These are phyloP conservation scores for Leptarthrus brevirostris DNA, from an alignment of 2,888 invertebrate genomes.

Conservation along the genomic window DNA sequence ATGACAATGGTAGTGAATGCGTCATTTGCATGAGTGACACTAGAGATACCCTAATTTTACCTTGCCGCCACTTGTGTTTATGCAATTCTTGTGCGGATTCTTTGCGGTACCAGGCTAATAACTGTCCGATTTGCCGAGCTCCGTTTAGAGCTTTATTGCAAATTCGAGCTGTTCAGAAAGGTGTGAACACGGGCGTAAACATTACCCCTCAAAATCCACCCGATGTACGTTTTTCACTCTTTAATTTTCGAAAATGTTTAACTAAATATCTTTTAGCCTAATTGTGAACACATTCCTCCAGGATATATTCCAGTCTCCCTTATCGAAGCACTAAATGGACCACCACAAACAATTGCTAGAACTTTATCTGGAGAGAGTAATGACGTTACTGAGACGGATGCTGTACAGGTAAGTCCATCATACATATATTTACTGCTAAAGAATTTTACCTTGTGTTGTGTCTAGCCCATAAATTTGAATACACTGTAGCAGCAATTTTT, in stretches of 20 bases:
- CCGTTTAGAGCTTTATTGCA: conserved; percentile 97
- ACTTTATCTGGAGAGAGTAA: conserved; percentile 66
- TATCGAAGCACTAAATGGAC: conserved; percentile 96
- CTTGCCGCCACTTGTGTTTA: conserved; percentile 95
- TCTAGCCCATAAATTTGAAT: too few relatives aligned
- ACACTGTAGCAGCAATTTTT: neutral
- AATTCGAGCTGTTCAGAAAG: conserved; percentile 90
- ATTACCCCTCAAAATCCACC: conserved; percentile 69
- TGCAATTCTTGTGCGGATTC: conserved; percentile 98
- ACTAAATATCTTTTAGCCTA: conserved; percentile 55
- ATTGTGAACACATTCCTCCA: conserved; percentile 77
- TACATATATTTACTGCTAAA: too few relatives aligned
- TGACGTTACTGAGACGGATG: conserved; percentile 73
- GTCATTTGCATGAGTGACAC: conserved; percentile 99
- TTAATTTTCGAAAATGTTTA: neutral
- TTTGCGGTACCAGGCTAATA: conserved; percentile 95
- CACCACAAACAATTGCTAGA: conserved; percentile 68
- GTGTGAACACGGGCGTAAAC: conserved; percentile 65
- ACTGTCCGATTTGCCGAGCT: conserved; percentile 99
- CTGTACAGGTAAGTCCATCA: conserved; percentile 67
- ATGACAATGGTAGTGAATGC: conserved; percentile 96
- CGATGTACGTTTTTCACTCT: conserved; percentile 69
- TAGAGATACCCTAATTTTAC: conserved; percentile 95
- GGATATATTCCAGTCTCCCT: conserved; percentile 95
- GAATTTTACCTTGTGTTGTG: too few relatives aligned